Evolutionary conservation across 1,140 invertebrate genomes (phyloP), one percentile per base, ranked within the genome.

Genomic region (Drosophila malerkotliana): DNA sequence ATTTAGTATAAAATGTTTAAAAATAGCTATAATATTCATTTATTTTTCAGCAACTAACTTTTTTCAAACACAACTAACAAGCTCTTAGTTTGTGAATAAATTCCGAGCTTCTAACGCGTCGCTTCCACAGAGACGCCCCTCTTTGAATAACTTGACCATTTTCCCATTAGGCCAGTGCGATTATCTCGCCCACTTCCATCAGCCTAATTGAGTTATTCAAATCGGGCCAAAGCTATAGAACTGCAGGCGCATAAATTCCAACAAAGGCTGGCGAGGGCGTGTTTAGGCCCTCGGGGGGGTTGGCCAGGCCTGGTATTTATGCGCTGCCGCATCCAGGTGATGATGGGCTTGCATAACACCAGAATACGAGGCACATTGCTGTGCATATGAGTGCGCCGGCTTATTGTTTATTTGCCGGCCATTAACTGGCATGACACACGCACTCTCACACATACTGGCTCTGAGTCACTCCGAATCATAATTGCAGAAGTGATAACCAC

Each of bases 351-450:
- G 34, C 18, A 45, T 56, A 45, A 9, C 2, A 4, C 39, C 4
- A n/a, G 4, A 14, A n/a, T 3, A n/a, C 14, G 14, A 1, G n/a
- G n/a, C 10, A 5, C 5, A 14, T 14, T 14, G n/a, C 10, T 10
- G 32, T 34, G 32, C 10, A 34, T 10, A 34, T 9, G 32, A 28
- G 26, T 28, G 26, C 26, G 4, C 26, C 26, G 26, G 26, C 26
- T 37, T 37, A 37, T 37, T 37, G 10, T 37, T 37, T 37, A 10
- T 24, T 53, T 67, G 28, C n/a, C 24, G 39, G 9, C 15, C 18
- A n/a, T 28, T 14, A 30, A 60, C 10, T 64, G 30, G 30, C 48
- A 30, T 62, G 62, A 64, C 59, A 67, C 37, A 62, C 61, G 34
- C 26, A 54, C 32, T 28, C 5, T 3, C 26, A 7, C 26, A 4